phyloP scores from a whole-genome alignment of 2,888 invertebrate species.

The Plemyria rubiginata region DNA sequence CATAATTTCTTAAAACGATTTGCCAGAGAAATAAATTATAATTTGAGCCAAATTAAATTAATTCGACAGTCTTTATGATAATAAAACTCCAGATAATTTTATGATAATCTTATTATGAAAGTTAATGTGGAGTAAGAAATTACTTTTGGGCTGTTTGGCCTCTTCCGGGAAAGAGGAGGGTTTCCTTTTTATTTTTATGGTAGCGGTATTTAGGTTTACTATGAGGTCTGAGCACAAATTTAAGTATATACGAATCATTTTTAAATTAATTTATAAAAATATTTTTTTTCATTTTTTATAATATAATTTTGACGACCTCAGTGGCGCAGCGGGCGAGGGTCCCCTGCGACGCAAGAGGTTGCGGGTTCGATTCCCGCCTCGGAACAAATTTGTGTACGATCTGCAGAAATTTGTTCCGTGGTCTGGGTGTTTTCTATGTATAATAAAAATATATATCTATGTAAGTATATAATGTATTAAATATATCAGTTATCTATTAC shows the following conservation, averaged over 20 bases:
- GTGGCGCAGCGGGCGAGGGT: no score
- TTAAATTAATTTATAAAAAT: no score
- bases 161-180: constrained; percentile 27
- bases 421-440: no score
- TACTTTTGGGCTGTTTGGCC: constrained; percentile 40
- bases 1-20: background rate
- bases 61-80: constrained; percentile 37
- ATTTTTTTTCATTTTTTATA: no score
- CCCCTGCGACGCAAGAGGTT: no score
- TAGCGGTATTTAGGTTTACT: background rate
- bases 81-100: constrained; percentile 32
- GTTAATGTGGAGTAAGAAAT: constrained; percentile 42
- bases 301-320: no score
- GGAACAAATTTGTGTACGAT: no score
- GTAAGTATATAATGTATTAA: no score
- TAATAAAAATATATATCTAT: no score
- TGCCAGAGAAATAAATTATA: constrained; percentile 27
- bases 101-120: constrained; percentile 41
- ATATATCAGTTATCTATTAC: no score
- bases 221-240: background rate
- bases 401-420: no score
- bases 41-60: constrained; percentile 36
- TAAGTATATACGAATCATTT: background rate
- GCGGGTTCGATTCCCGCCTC: no score
- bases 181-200: constrained; percentile 5